These are phyloP conservation scores for Oeneis ivallda DNA, from an alignment of 2,888 invertebrate genomes.

Conservation along the genomic window DNA sequence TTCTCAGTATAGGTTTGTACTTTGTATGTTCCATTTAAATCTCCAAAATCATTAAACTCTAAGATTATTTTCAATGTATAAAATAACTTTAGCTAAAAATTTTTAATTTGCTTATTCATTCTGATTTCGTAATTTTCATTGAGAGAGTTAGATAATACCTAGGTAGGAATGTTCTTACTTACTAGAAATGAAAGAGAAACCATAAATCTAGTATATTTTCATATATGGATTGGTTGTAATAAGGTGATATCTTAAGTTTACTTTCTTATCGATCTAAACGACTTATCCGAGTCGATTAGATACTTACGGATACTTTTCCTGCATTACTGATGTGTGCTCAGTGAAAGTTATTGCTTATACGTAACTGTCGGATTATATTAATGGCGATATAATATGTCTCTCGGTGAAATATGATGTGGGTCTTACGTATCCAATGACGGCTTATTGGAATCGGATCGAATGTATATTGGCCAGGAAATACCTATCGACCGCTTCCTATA, in stretches of 20 bases:
- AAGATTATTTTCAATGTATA: too few species aligned
- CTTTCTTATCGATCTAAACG: constrained; percentile 29
- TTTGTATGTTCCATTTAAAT: too few species aligned
- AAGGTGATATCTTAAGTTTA: constrained; percentile 3
- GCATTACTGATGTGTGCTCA: constrained; percentile 41
- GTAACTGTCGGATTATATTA: constrained; percentile 33
- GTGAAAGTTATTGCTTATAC: constrained; percentile 41
- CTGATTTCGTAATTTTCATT: background rate
- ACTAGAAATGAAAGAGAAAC: constrained; percentile 13
- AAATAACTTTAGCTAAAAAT: too few species aligned
- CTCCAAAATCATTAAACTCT: too few species aligned
- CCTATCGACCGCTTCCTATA: too few species aligned
- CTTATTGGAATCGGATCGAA: constrained; percentile 23
- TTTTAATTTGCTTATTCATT: background rate
- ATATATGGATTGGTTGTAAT: constrained; percentile 6
- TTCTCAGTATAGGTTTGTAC: too few species aligned
- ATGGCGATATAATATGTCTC: constrained; percentile 34
- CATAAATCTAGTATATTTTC: constrained; percentile 7
- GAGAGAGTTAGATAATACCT: constrained; percentile 4
- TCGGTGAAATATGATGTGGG: constrained; percentile 32
- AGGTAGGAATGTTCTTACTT: background rate
- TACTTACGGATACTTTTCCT: constrained; percentile 43
- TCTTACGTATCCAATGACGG: constrained; percentile 24
- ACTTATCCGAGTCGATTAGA: constrained; percentile 45
- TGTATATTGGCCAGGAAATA: constrained; percentile 11